phyloP scores from a whole-genome alignment of 2,888 invertebrate genomes.

The Pherbina coryleti region DNA sequence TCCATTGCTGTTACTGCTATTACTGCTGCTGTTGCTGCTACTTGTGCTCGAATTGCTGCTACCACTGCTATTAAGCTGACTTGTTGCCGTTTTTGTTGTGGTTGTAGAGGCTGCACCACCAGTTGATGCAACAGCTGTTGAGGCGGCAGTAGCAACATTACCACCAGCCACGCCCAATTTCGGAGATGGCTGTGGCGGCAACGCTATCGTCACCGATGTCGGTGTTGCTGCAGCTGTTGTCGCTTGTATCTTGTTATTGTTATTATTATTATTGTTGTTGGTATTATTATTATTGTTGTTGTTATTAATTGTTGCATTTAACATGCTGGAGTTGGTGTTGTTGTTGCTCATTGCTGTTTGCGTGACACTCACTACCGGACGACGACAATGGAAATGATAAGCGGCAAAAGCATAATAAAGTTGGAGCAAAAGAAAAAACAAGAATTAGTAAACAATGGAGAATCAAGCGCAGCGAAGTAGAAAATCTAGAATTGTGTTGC shows the following conservation, averaged over 20 bases:
- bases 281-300: constrained; percentile 56
- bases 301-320: constrained; percentile 51
- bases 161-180: constrained; percentile 41
- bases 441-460: constrained; percentile 40
- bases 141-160: constrained; percentile 40
- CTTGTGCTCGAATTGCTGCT: constrained; percentile 49
- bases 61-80: constrained; percentile 52
- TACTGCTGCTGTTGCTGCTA: constrained; percentile 50
- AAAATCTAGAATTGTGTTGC: background rate
- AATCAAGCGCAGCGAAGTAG: constrained; percentile 25
- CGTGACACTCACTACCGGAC: constrained; percentile 49
- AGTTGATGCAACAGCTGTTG: constrained; percentile 36
- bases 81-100: constrained; percentile 50
- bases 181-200: constrained; percentile 40
- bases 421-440: constrained; percentile 37
- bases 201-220: constrained; percentile 42
- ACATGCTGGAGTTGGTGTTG: constrained; percentile 36
- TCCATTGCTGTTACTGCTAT: constrained; percentile 54
- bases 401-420: background rate
- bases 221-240: constrained; percentile 47
- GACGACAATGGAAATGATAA: constrained; percentile 12
- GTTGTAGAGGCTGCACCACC: constrained; percentile 47
- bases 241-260: constrained; percentile 45
- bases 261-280: constrained; percentile 60
- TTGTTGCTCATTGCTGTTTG: constrained; percentile 42